These are phyloP conservation scores for Mechanitis messenoides DNA, from an alignment of 2,888 invertebrate species.

Conservation along the genomic window DNA sequence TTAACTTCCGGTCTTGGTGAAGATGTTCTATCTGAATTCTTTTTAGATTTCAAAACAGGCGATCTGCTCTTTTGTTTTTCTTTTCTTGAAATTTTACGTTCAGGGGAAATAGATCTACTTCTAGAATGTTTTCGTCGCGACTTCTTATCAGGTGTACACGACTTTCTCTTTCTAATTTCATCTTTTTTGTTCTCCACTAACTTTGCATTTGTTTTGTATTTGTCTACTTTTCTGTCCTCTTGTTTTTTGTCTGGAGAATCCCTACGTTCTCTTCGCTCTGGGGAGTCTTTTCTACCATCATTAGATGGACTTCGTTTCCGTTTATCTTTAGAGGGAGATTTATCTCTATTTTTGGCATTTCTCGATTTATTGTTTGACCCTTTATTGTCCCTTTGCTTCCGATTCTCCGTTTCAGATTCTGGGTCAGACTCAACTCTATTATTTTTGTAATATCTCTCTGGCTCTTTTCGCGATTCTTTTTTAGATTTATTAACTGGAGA, in stretches of 20 bases:
- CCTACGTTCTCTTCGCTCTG: slow-evolving; percentile 28
- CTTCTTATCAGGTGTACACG: slow-evolving; percentile 43
- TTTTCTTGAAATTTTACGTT: slow-evolving; percentile 42
- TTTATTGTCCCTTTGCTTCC: slow-evolving; percentile 42
- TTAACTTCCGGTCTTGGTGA: slow-evolving; percentile 34
- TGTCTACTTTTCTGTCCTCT: slow-evolving; percentile 41
- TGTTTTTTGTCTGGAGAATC: slow-evolving; percentile 12
- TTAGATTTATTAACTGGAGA: slow-evolving; percentile 33
- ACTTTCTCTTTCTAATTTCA: slow-evolving; percentile 41
- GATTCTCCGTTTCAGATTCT: slow-evolving; percentile 51
- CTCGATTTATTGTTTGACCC: slow-evolving; percentile 39
- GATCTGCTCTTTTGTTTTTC: slow-evolving; percentile 45
- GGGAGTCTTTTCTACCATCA: slow-evolving; percentile 39
- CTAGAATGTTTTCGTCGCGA: slow-evolving; percentile 26
- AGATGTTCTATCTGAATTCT: slow-evolving; percentile 38
- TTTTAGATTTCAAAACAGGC: slow-evolving; percentile 44
- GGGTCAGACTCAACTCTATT: slow-evolving; percentile 44
- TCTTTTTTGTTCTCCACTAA: slow-evolving; percentile 42
- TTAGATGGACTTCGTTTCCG: slow-evolving; percentile 46
- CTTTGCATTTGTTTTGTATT: slow-evolving; percentile 42
- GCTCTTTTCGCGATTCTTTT: slow-evolving; percentile 31
- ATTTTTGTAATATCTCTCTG: slow-evolving; percentile 47
- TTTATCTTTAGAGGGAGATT: slow-evolving; percentile 39
- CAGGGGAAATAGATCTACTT: slow-evolving; percentile 46
- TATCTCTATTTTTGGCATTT: slow-evolving; percentile 41